Percentiles rank a stretch among this genome's conserved stretches.
phyloP scores from a whole-genome alignment of 30 jellyfish, hydroid and myxozoan genomes.

The Cassiopea xamachana region DNA sequence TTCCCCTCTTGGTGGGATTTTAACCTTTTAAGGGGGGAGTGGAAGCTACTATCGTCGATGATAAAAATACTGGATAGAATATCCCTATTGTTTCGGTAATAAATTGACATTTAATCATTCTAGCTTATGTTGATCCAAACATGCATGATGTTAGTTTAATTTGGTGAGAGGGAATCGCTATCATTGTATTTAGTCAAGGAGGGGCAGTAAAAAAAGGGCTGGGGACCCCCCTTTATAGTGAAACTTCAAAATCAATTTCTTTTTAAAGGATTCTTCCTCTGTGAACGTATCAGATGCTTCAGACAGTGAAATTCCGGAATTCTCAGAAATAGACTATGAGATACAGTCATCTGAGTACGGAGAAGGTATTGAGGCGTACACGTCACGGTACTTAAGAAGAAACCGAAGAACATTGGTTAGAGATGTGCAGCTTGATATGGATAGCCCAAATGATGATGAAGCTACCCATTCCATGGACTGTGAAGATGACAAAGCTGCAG shows the following conservation, averaged over 20 bases:
- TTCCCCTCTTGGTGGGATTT: too few species aligned
- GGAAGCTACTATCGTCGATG: too few species aligned
- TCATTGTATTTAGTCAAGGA: too few species aligned
- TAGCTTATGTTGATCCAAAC: too few species aligned
- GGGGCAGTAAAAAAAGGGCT: neutral
- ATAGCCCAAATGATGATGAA: neutral
- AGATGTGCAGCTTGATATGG: neutral
- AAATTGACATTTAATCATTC: too few species aligned
- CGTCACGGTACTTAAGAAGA: neutral
- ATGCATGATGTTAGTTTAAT: too few species aligned
- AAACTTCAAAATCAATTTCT: too few species aligned
- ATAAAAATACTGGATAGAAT: too few species aligned
- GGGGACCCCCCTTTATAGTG: neutral
- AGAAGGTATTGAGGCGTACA: neutral
- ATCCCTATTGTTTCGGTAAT: too few species aligned
- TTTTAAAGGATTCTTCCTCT: neutral
- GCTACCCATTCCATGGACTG: neutral
- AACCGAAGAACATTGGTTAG: neutral
- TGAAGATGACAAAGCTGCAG: neutral
- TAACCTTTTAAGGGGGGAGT: too few species aligned
- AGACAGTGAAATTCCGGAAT: conserved; percentile 18
- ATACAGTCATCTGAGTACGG: neutral
- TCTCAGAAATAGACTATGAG: conserved; percentile 3
- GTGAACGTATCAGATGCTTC: conserved; percentile 7
- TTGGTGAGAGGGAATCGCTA: too few species aligned